Evolutionary conservation across 2,797 vertebrate genomes (phyloP).

Genomic region (Chromis chromis): DNA sequence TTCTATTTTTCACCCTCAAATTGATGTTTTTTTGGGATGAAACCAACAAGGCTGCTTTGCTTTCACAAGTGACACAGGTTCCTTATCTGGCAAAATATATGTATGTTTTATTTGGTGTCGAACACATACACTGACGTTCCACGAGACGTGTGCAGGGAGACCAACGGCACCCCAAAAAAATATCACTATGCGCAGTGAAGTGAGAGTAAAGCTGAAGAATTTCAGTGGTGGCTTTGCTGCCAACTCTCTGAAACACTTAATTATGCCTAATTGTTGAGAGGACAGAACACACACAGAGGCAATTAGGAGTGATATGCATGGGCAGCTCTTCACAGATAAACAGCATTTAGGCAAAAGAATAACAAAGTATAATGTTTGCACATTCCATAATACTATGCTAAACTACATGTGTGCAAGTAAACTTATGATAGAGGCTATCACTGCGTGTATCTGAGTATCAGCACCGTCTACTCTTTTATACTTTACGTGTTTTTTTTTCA

Average conservation of each 20-base stretch:
- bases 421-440: slow-evolving; percentile 18
- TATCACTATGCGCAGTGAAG: slow-evolving; percentile 52
- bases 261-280: slow-evolving; percentile 71
- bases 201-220: slow-evolving; percentile 57
- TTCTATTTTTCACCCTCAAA: not conserved
- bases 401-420: slow-evolving; percentile 53
- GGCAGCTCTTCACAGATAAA: slow-evolving; percentile 53
- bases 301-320: slow-evolving; percentile 71
- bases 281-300: slow-evolving; percentile 73
- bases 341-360: slow-evolving; percentile 53
- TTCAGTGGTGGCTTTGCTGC: slow-evolving; percentile 52
- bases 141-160: slow-evolving; percentile 41
- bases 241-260: slow-evolving; percentile 69
- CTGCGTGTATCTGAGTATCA: slow-evolving; percentile 27
- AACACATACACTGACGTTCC: slow-evolving; percentile 61
- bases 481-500: not conserved
- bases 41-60: not conserved
- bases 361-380: slow-evolving; percentile 60
- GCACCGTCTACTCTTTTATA: slow-evolving; percentile 15
- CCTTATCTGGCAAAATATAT: slow-evolving; percentile 66
- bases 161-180: slow-evolving; percentile 26
- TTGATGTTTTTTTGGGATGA: not conserved
- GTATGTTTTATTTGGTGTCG: slow-evolving; percentile 72
- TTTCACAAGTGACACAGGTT: slow-evolving; percentile 14
- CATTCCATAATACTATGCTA: slow-evolving; percentile 40